Evolutionary conservation across 2,113 vertebrate species (phyloP).

Genomic region (Nyctibius bracteatus): DNA sequence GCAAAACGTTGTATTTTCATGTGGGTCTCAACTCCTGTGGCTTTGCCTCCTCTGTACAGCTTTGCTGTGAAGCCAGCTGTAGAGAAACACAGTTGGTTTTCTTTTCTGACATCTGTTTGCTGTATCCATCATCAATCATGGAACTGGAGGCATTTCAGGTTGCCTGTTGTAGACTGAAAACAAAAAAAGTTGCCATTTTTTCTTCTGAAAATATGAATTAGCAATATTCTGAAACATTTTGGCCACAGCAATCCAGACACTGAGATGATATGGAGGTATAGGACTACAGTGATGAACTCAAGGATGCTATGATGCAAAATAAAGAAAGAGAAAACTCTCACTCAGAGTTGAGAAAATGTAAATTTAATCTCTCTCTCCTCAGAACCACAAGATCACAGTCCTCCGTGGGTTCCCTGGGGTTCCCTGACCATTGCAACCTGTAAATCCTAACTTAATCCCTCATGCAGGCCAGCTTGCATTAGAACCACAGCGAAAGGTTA

Average conservation of each 20-base stretch:
- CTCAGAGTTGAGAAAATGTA: neutral
- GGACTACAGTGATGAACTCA: neutral
- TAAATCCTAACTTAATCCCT: conserved; percentile 15
- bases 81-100: conserved; percentile 54
- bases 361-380: neutral
- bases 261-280: neutral
- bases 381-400: neutral
- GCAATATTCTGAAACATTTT: neutral
- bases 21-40: neutral
- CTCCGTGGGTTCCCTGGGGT: neutral
- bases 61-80: conserved; percentile 56
- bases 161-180: neutral
- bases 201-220: neutral
- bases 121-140: conserved; percentile 14
- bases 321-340: neutral
- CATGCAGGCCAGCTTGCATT: neutral
- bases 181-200: neutral
- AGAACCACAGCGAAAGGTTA: neutral
- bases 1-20: conserved; percentile 19
- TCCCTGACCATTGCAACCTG: neutral
- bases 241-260: neutral
- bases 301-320: neutral
- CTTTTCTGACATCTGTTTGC: conserved; percentile 57
- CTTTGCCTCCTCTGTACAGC: conserved; percentile 10
- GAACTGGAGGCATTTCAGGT: conserved; percentile 19